Percentiles rank a stretch among this genome's conserved stretches.
Conservation (phyloP, 2,888 invertebrate genomes). For the Rotaria sp. region DNA sequence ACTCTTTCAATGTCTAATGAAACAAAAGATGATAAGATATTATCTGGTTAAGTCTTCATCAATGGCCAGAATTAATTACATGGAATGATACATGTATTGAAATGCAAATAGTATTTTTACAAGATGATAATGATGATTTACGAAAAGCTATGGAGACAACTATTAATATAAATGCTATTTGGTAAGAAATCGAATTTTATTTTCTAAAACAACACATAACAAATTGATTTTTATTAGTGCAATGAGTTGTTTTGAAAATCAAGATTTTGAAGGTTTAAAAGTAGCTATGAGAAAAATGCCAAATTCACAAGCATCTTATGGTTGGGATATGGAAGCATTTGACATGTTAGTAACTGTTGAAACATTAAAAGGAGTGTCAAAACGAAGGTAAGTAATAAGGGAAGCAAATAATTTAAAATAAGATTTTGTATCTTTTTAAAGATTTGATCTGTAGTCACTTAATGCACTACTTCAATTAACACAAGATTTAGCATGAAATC, state of each 20-base stretch:
- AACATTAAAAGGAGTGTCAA: neutral
- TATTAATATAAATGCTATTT: slow-evolving; percentile 31
- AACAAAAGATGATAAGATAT: neutral
- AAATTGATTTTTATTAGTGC: slow-evolving; percentile 1
- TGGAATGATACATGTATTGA: slow-evolving; percentile 25
- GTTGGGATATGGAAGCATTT: slow-evolving; percentile 27
- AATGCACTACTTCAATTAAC: slow-evolving; percentile 16
- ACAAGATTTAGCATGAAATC: slow-evolving; percentile 46
- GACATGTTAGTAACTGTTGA: slow-evolving; percentile 17
- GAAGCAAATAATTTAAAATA: too few species aligned
- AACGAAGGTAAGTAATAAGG: neutral
- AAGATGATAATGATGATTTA: slow-evolving; percentile 17
- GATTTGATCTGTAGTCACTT: neutral
- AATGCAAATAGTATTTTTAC: slow-evolving; percentile 20
- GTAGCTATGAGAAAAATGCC: too few species aligned
- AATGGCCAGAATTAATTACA: too few species aligned
- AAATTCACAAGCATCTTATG: neutral
- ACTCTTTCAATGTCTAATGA: neutral
- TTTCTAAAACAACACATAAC: neutral
- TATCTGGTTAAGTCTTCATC: too few species aligned
- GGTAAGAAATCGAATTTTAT: neutral
- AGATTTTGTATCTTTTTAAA: neutral
- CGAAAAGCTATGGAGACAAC: slow-evolving; percentile 6
- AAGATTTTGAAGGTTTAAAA: slow-evolving; percentile 33
- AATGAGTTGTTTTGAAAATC: slow-evolving; percentile 34